phyloP scores from a whole-genome alignment of 2,888 invertebrate genomes.

The Megamerina dolium region DNA sequence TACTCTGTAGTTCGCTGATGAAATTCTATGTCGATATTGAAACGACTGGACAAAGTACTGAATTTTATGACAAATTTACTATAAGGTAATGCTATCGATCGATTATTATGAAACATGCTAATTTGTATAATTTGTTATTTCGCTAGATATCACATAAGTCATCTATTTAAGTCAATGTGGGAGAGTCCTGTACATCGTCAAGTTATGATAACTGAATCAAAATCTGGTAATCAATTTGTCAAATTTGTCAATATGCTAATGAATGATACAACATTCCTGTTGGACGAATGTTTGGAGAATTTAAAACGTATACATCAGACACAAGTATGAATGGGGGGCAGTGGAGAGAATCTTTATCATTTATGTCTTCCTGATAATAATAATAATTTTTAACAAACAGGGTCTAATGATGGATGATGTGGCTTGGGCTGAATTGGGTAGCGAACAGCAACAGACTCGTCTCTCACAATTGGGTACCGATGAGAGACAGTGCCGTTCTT shows the following conservation, averaged over 20 bases:
- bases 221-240: slow-evolving; percentile 86
- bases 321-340: slow-evolving; percentile 56
- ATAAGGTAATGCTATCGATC: slow-evolving; percentile 58
- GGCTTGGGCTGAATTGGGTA: slow-evolving; percentile 61
- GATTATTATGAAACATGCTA: background rate
- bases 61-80: slow-evolving; percentile 99
- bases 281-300: slow-evolving; percentile 93
- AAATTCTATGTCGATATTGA: slow-evolving; percentile 98
- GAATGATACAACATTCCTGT: slow-evolving; percentile 94
- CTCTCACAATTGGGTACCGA: slow-evolving; percentile 75
- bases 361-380: background rate
- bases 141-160: slow-evolving; percentile 81
- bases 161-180: slow-evolving; percentile 96
- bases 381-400: slow-evolving; percentile 16
- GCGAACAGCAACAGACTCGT: slow-evolving; percentile 67
- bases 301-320: slow-evolving; percentile 82
- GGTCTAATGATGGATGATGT: slow-evolving; percentile 62
- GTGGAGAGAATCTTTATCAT: background rate
- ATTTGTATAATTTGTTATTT: background rate
- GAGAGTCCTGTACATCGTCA: slow-evolving; percentile 78
- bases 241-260: slow-evolving; percentile 95
- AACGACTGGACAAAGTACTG: slow-evolving; percentile 94
- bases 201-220: slow-evolving; percentile 86
- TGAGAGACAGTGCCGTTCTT: slow-evolving; percentile 83
- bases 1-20: slow-evolving; percentile 86